phyloP scores from a whole-genome alignment of 2,888 invertebrate species.

The Linnaemya vulpina region DNA sequence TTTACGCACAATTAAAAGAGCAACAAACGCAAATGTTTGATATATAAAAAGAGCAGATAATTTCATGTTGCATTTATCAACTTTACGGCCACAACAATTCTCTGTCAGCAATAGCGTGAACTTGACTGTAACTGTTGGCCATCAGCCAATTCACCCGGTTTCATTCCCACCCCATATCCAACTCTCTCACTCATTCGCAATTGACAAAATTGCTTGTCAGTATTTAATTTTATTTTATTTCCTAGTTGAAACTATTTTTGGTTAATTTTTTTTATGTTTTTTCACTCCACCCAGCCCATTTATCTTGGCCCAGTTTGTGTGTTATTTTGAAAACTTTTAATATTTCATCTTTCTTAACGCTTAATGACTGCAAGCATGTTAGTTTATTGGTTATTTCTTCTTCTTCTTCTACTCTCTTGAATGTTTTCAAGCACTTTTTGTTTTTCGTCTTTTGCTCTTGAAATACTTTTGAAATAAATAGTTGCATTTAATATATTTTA shows the following conservation, averaged over 20 bases:
- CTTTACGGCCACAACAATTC: constrained; percentile 7
- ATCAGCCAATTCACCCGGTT: constrained; percentile 7
- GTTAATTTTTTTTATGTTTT: neutral
- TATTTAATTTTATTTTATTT: neutral
- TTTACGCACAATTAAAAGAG: neutral
- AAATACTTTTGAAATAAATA: constrained; percentile 18
- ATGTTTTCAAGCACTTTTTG: neutral
- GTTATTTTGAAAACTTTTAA: constrained; percentile 12
- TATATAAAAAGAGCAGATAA: constrained; percentile 42
- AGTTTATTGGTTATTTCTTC: neutral
- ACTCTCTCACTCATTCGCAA: neutral
- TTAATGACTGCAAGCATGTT: neutral
- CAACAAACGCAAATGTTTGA: constrained; percentile 2
- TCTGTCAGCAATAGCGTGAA: neutral
- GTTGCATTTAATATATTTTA: constrained; percentile 45
- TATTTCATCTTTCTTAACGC: constrained; percentile 34
- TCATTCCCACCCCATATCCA: neutral
- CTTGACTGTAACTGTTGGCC: neutral
- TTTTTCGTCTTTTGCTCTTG: neutral
- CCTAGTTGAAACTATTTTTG: neutral
- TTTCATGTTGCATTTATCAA: constrained; percentile 58
- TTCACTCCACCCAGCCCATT: constrained; percentile 8
- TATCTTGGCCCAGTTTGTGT: constrained; percentile 24
- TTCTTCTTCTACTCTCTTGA: neutral
- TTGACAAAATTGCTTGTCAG: constrained; percentile 5